phyloP scores from a whole-genome alignment of 2,113 vertebrate genomes.

The Peromyscus leucopus region DNA sequence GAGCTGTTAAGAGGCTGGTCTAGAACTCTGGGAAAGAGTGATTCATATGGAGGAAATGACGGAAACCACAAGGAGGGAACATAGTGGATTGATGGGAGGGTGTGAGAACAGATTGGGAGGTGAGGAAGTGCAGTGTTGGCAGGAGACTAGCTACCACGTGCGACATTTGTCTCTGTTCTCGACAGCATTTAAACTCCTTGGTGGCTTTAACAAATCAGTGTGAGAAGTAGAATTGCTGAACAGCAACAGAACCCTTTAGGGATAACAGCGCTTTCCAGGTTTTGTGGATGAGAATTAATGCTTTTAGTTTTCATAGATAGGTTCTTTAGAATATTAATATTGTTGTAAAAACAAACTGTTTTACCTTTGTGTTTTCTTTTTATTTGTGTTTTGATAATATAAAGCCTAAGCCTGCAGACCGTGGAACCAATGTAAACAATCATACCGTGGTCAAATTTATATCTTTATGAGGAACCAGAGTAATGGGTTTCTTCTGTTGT shows the following conservation, averaged over 20 bases:
- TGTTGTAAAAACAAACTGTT: constrained; percentile 4
- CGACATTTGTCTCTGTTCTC: neutral
- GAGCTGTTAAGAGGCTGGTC: neutral
- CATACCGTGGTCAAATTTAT: neutral
- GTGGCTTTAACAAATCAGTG: constrained; percentile 10
- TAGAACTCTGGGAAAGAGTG: neutral
- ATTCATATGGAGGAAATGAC: constrained; percentile 17
- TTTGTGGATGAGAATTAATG: constrained; percentile 27
- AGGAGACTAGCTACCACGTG: neutral
- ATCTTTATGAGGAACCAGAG: neutral
- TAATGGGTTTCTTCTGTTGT: neutral
- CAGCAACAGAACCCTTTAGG: neutral
- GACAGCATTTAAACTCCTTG: neutral
- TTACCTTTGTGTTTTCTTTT: constrained; percentile 36
- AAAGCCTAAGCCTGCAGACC: neutral
- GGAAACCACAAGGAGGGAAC: neutral
- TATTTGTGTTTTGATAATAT: neutral
- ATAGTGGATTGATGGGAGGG: neutral
- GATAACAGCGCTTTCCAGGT: neutral
- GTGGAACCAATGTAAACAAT: neutral
- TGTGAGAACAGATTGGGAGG: neutral
- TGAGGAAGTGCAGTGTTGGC: neutral
- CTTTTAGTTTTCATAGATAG: neutral
- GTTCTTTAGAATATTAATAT: constrained; percentile 5
- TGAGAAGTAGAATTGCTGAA: constrained; percentile 32